These are phyloP conservation scores for Bradynema listronoti DNA, from an alignment of 1,140 invertebrate species.

Conservation along the genomic window DNA sequence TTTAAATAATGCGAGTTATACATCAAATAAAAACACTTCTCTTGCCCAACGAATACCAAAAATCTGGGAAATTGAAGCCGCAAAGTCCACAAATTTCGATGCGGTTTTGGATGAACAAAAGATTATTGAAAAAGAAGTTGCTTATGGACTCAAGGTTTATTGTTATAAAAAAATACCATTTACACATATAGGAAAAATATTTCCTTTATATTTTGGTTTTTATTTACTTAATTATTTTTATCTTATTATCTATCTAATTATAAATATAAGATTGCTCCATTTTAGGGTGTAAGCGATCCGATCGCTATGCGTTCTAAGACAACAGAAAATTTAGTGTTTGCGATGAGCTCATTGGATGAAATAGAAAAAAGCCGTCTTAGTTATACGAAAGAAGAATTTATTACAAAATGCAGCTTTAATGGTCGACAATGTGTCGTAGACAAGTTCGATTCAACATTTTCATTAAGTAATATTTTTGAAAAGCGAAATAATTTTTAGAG, in stretches of 20 bases:
- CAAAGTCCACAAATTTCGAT: slow-evolving; percentile 24
- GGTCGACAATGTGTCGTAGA: slow-evolving; percentile 52
- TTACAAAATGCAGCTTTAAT: slow-evolving; percentile 57
- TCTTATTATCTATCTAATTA: background rate
- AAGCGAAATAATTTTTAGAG: slow-evolving; percentile 35
- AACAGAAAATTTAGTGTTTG: slow-evolving; percentile 52
- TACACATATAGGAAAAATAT: background rate
- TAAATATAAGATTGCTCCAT: slow-evolving; percentile 11
- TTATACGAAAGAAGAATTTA: slow-evolving; percentile 54
- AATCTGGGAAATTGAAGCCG: slow-evolving; percentile 47
- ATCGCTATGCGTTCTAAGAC: slow-evolving; percentile 52
- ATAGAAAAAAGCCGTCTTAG: slow-evolving; percentile 44
- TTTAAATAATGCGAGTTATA: background rate
- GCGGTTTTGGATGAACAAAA: slow-evolving; percentile 32
- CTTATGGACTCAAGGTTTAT: slow-evolving; percentile 37
- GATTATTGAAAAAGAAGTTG: slow-evolving; percentile 44
- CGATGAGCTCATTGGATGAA: slow-evolving; percentile 42
- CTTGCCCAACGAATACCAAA: slow-evolving; percentile 44
- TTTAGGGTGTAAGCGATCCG: slow-evolving; percentile 41
- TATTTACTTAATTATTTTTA: too few relatives aligned
- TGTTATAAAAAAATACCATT: slow-evolving; percentile 12
- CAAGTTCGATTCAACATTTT: slow-evolving; percentile 26
- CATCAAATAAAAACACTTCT: background rate
- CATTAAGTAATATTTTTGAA: background rate
- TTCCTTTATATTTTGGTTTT: too few relatives aligned